A percentile compares a stretch with the other conserved stretches of the same genome.
These are phyloP conservation scores for Platygyra sinensis DNA, from an alignment of 64 coral and sea anemone species.

Conservation along the genomic window DNA sequence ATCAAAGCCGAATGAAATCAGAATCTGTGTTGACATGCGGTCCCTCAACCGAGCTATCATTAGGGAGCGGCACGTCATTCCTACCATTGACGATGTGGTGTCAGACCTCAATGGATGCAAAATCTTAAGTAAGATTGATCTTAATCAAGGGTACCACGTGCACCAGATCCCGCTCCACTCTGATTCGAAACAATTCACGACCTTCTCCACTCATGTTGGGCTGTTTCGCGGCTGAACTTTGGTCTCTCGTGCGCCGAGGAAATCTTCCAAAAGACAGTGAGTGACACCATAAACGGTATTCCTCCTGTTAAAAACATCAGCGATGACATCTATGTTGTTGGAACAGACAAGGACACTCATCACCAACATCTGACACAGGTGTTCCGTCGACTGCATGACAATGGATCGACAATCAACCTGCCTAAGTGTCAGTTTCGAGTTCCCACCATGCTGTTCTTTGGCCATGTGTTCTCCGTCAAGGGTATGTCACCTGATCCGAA, in stretches of 20 bases:
- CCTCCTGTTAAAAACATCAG: slow-evolving; percentile 44
- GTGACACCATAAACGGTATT: slow-evolving; percentile 4
- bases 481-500: slow-evolving; percentile 67
- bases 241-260: slow-evolving; percentile 44
- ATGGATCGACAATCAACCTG: slow-evolving; percentile 37
- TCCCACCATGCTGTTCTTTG: slow-evolving; percentile 50
- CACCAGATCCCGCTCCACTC: slow-evolving; percentile 40
- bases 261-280: slow-evolving; percentile 32
- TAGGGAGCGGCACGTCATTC: slow-evolving; percentile 38
- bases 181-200: slow-evolving; percentile 45
- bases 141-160: no score
- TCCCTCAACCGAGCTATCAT: slow-evolving; percentile 46
- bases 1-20: slow-evolving; percentile 50
- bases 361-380: slow-evolving; percentile 19
- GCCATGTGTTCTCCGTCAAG: slow-evolving; percentile 47
- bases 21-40: slow-evolving; percentile 64
- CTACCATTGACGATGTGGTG: slow-evolving; percentile 46
- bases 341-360: slow-evolving; percentile 28
- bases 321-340: slow-evolving; percentile 40
- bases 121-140: slow-evolving; percentile 55
- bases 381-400: slow-evolving; percentile 17
- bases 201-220: slow-evolving; percentile 56
- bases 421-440: slow-evolving; percentile 45
- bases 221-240: slow-evolving; percentile 22
- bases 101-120: slow-evolving; percentile 52